Evolutionary conservation across 2,113 vertebrate species (phyloP), one percentile per base, ranked within the genome.

Genomic region (Triplophysa rosa): DNA sequence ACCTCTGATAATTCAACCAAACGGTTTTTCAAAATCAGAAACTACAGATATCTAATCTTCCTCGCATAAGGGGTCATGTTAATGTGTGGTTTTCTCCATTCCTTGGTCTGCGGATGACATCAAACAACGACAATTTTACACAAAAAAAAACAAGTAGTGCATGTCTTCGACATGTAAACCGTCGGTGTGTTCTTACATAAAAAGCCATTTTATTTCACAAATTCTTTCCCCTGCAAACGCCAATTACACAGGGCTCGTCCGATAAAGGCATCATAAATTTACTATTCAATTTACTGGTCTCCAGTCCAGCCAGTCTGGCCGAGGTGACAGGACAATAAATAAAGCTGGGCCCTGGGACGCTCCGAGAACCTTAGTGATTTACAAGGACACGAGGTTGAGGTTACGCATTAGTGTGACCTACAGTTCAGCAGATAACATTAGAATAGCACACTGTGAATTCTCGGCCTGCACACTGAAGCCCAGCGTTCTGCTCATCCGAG

Each of bases 251-350:
- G 80, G 73, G 86, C 78, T 78, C 83, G 89, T 86, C 83, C 87
- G 89, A 88, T 89, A 87, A 89, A 85, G 82, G 87, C 86, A 82
- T 87, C 87, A 88, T 92, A 89, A 90, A 93, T 94, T 94, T 93
- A 93, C 90, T 92, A 92, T 93, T 93, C 90, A 92, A 93, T 94
- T 93, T 93, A 92, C 89, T 88, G 83, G 89, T 89, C 86, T 88
- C 89, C 89, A 88, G 89, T 86, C 86, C 87, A 90, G 87, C 85
- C 90, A 91, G 90, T 91, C 89, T 88, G 90, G 90, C 87, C 90
- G 89, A 89, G 90, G 90, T 90, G 93, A 92, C 89, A 82, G 86
- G 90, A 91, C 89, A 90, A 89, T 93, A 94, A 93, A 94, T 94
- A 90, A 91, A 85, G 58, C 52, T 66, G 64, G 61, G 63, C 76